phyloP scores from a whole-genome alignment of 2,113 vertebrate genomes.

The Nothobranchius kuhntae region DNA sequence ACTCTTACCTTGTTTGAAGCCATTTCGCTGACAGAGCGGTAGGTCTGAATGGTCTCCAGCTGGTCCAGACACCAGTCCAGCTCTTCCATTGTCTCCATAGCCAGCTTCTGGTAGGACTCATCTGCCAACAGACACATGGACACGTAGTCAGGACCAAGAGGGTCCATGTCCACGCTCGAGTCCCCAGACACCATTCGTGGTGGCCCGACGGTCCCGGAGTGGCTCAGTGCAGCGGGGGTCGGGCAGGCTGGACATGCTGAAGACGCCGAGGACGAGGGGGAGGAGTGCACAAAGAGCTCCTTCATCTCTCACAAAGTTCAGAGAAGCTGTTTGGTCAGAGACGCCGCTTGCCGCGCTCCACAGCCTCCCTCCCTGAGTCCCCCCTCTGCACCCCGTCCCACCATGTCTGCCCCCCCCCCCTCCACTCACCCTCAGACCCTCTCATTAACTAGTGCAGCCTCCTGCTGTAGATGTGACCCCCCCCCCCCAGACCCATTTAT shows the following conservation, averaged over 20 bases:
- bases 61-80: conserved; percentile 79
- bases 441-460: conserved; percentile 5
- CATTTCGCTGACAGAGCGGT: conserved; percentile 79
- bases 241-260: conserved; percentile 48
- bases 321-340: conserved; percentile 33
- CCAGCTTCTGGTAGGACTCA: conserved; percentile 77
- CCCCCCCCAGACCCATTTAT: too few relatives aligned
- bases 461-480: too few relatives aligned
- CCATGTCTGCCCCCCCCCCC: neutral
- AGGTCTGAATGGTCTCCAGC: conserved; percentile 78
- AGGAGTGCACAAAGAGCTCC: conserved; percentile 66
- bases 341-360: conserved; percentile 44
- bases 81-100: conserved; percentile 78
- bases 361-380: conserved; percentile 42
- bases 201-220: conserved; percentile 54
- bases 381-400: neutral
- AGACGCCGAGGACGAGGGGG: conserved; percentile 54
- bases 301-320: conserved; percentile 63
- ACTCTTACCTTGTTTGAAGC: conserved; percentile 75
- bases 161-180: conserved; percentile 53
- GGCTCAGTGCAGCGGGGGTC: conserved; percentile 45
- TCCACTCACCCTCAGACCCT: conserved; percentile 24
- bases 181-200: conserved; percentile 39
- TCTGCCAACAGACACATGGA: conserved; percentile 79
- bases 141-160: conserved; percentile 69